Evolutionary conservation across 2,888 invertebrate species (phyloP).

Genomic region (Sesamia inferens): DNA sequence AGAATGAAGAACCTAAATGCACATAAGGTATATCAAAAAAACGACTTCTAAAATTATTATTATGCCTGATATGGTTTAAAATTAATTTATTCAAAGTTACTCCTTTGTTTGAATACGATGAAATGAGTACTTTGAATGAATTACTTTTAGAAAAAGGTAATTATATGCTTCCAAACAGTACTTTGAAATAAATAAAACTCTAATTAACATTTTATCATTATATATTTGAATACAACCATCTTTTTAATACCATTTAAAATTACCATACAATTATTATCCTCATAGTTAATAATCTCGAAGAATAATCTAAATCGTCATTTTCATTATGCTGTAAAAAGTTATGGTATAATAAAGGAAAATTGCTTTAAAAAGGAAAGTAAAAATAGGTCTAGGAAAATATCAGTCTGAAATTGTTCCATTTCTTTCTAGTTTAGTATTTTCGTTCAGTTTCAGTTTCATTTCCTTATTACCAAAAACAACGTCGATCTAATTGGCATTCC

Average conservation of each 20-base stretch:
- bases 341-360: constrained; percentile 18
- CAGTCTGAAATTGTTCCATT: neutral
- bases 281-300: constrained; percentile 11
- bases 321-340: constrained; percentile 33
- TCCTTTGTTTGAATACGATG: too few relatives aligned
- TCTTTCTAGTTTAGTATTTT: constrained; percentile 21
- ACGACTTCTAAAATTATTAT: neutral
- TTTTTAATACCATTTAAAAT: constrained; percentile 22
- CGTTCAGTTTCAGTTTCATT: constrained; percentile 33
- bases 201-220: neutral
- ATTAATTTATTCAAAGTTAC: too few relatives aligned
- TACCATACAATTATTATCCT: neutral
- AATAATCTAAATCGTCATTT: constrained; percentile 21
- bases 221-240: neutral
- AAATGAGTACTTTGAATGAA: too few relatives aligned
- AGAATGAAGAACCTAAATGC: neutral
- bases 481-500: constrained; percentile 30
- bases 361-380: constrained; percentile 5
- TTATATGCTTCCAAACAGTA: too few relatives aligned
- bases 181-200: neutral
- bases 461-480: constrained; percentile 50
- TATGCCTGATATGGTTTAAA: neutral
- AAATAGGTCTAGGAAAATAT: constrained; percentile 15
- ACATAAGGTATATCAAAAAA: neutral
- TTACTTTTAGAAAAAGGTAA: neutral